Percentiles rank a stretch among this genome's conserved stretches.
Conservation (phyloP, 2,113 vertebrate genomes). For the Lophius piscatorius region DNA sequence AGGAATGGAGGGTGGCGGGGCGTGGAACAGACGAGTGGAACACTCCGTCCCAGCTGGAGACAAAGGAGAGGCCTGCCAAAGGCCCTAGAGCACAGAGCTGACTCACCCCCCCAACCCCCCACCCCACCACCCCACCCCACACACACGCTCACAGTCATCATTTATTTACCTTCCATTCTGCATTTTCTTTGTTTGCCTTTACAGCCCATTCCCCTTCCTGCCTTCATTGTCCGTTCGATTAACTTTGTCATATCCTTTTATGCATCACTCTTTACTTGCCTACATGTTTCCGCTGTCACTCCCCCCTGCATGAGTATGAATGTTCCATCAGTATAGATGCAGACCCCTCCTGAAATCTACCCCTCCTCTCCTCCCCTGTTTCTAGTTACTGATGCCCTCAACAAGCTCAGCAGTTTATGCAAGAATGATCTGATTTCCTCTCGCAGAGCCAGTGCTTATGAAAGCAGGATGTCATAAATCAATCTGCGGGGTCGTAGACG, state of each 20-base stretch:
- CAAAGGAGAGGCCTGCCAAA: slow-evolving; percentile 79
- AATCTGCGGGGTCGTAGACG: slow-evolving; percentile 7
- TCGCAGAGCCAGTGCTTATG: slow-evolving; percentile 36
- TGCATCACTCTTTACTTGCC: slow-evolving; percentile 34
- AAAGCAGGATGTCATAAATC: slow-evolving; percentile 62
- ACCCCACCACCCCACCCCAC: slow-evolving; percentile 45
- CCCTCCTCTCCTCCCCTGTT: neutral
- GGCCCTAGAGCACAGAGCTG: slow-evolving; percentile 81
- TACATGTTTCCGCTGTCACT: slow-evolving; percentile 23
- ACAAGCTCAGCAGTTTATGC: slow-evolving; percentile 58
- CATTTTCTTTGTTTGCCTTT: slow-evolving; percentile 23
- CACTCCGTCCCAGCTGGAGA: slow-evolving; percentile 80
- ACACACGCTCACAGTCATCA: slow-evolving; percentile 45
- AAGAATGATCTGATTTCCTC: slow-evolving; percentile 53
- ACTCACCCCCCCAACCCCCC: slow-evolving; percentile 76
- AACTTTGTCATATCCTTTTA: slow-evolving; percentile 17
- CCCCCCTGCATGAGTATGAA: slow-evolving; percentile 18
- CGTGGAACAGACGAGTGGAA: slow-evolving; percentile 66
- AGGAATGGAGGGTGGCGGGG: slow-evolving; percentile 42
- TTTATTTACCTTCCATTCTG: slow-evolving; percentile 56
- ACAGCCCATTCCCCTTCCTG: slow-evolving; percentile 24
- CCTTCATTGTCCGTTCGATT: slow-evolving; percentile 9
- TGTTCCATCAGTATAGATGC: slow-evolving; percentile 13
- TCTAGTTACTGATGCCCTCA: slow-evolving; percentile 15
- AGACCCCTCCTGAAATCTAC: neutral